Evolutionary conservation across 2,113 vertebrate genomes (phyloP).

Genomic region (Bagarius yarrelli): DNA sequence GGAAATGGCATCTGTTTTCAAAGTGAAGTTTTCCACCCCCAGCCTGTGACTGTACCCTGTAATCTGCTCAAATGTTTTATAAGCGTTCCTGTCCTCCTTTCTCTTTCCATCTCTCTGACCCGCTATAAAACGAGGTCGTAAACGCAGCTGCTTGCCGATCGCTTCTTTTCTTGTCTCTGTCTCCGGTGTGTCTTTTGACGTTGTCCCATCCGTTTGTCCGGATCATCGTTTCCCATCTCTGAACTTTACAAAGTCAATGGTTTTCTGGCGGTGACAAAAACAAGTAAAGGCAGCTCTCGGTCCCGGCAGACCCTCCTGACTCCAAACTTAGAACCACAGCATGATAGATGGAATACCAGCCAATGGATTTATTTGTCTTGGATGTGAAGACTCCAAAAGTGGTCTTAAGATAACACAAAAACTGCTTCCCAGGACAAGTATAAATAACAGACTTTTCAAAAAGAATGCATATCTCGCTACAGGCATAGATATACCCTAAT

Average conservation of each 20-base stretch:
- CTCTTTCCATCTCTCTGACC: slow-evolving; percentile 4
- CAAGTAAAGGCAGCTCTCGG: neutral
- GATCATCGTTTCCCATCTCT: neutral
- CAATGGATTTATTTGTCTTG: slow-evolving; percentile 15
- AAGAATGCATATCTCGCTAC: neutral
- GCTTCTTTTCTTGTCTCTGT: neutral
- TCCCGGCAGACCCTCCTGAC: neutral
- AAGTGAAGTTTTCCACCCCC: neutral
- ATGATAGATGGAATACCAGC: neutral
- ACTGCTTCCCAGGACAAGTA: neutral
- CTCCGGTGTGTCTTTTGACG: neutral
- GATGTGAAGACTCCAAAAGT: neutral
- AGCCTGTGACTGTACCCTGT: neutral
- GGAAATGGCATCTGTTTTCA: neutral
- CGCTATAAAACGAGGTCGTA: neutral
- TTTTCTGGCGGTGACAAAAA: too few relatives aligned
- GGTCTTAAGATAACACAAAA: neutral
- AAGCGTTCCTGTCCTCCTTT: neutral
- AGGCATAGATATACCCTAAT: neutral
- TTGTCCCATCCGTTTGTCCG: neutral
- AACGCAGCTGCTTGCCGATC: neutral
- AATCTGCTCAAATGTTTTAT: neutral
- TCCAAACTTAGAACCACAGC: neutral
- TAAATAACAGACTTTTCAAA: neutral
- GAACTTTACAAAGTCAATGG: too few relatives aligned